These are phyloP conservation scores for Rafetus swinhoei DNA, from an alignment of 2,113 vertebrate species.

Conservation along the genomic window DNA sequence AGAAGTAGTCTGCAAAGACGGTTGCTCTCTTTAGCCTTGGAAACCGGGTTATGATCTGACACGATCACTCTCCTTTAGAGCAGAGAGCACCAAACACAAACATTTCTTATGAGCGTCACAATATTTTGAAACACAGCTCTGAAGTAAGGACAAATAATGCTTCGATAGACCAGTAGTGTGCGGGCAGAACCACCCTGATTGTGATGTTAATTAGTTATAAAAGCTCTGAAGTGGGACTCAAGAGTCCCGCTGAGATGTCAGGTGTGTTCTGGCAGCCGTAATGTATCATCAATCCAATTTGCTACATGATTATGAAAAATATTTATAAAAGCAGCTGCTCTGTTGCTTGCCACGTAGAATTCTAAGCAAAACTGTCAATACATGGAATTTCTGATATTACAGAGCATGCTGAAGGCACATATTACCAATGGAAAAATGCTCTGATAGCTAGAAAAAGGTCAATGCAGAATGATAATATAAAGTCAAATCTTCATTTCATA, in stretches of 20 bases:
- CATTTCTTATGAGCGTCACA: background rate
- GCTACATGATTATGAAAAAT: background rate
- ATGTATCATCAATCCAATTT: conserved; percentile 27
- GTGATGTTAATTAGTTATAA: conserved; percentile 52
- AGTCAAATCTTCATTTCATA: background rate
- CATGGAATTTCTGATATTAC: background rate
- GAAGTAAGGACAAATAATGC: background rate
- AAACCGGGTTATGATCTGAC: background rate
- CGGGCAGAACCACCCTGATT: background rate
- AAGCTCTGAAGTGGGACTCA: conserved; percentile 49
- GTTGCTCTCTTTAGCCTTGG: background rate
- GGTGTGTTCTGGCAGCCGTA: conserved; percentile 26
- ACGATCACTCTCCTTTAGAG: background rate
- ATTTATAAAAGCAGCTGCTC: conserved; percentile 23
- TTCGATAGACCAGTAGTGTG: background rate
- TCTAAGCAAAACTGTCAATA: background rate
- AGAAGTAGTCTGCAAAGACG: background rate
- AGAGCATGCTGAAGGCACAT: background rate
- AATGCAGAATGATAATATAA: background rate
- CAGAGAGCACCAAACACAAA: background rate
- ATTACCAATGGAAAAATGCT: background rate
- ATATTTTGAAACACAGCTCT: background rate
- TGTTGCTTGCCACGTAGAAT: background rate
- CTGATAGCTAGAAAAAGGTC: background rate
- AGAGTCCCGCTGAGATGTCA: conserved; percentile 36